Evolutionary conservation across 2,888 invertebrate genomes (phyloP), one percentile per base, ranked within the genome.

Genomic region (Epistrophe grossulariae): DNA sequence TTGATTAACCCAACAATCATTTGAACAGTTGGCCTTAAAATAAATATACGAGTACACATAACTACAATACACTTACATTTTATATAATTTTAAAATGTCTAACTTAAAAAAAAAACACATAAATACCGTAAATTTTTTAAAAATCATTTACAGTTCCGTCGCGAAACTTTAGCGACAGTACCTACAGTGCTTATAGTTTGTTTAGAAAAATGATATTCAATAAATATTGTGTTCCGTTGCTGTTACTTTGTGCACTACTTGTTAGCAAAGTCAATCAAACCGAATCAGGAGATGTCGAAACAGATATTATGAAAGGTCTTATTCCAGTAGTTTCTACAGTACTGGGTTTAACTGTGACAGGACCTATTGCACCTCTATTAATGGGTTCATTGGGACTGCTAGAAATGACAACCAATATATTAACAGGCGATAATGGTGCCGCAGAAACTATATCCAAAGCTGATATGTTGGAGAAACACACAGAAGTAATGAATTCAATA

Each of bases 321-420:
- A 4, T 40, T 15, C 43, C 43, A 6, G 5, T 43, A 7, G 0
- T 43, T 6, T n/a, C 43, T n/a, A 15, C 15, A 43, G 2, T 48
- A 3, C n/a, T 9, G 9, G n/a, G 8, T 3, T 3, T 48, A 8
- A 3, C 9, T n/a, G 7, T 45, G 1, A 45, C n/a, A 17, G 45
- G 45, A 48, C 45, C 45, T 2, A 17, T 17, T 2, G 17, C 9
- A 9, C 45, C n/a, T 7, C 0, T 17, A 2, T 0, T n/a, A 8
- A 2, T 9, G n/a, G n/a, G 9, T 8, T 2, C n/a, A 17, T 48
- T 48, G 17, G 17, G 9, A 9, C 3, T 48, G 3, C 8, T 48
- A 0, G 1, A n/a, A 8, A 0, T 48, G 3, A 0, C 2, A 3
- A 9, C 3, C 8, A 48, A n/a, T 1, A 3, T 17, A n/a, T 17